Conservation (phyloP, 2,888 invertebrate species). For the Prosopocoilus inquinatus region DNA sequence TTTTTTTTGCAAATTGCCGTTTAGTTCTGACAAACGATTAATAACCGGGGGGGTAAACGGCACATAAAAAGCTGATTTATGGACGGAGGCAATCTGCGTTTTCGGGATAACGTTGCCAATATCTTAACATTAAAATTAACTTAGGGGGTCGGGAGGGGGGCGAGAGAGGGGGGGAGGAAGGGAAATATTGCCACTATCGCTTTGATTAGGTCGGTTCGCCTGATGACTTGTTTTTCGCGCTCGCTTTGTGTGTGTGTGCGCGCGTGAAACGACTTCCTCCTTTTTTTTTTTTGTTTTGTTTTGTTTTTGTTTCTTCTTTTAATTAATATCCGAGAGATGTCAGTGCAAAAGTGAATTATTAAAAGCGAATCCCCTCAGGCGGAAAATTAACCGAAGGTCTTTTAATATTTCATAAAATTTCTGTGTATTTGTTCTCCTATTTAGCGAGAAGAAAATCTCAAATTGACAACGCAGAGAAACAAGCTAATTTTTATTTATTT, state of each 20-base stretch:
- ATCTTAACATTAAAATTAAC: conserved; percentile 5
- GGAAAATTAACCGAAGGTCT: conserved; percentile 42
- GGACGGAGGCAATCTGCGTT: conserved; percentile 3
- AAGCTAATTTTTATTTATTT: conserved; percentile 22
- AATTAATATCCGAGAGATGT: conserved; percentile 24
- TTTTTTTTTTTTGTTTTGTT: too few species aligned
- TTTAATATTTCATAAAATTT: conserved; percentile 43
- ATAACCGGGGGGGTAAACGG: conserved; percentile 49
- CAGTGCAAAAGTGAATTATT: conserved; percentile 32
- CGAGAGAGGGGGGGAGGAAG: too few species aligned
- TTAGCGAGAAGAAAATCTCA: conserved; percentile 30
- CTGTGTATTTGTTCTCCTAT: conserved; percentile 41
- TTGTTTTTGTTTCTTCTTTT: conserved; percentile 3
- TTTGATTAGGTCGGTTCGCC: neutral
- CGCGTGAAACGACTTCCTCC: too few species aligned
- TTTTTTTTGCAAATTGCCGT: conserved; percentile 43
- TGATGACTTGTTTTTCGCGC: neutral
- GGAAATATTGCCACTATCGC: neutral
- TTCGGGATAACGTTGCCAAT: conserved; percentile 5
- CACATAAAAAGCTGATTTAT: conserved; percentile 51
- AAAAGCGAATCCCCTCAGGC: conserved; percentile 34
- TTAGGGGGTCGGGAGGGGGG: too few species aligned
- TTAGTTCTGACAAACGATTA: conserved; percentile 48
- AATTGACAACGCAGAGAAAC: conserved; percentile 32
- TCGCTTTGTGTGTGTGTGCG: too few species aligned